Conservation (phyloP, 2,113 vertebrate genomes). For the Eudyptes chrysolophus region DNA sequence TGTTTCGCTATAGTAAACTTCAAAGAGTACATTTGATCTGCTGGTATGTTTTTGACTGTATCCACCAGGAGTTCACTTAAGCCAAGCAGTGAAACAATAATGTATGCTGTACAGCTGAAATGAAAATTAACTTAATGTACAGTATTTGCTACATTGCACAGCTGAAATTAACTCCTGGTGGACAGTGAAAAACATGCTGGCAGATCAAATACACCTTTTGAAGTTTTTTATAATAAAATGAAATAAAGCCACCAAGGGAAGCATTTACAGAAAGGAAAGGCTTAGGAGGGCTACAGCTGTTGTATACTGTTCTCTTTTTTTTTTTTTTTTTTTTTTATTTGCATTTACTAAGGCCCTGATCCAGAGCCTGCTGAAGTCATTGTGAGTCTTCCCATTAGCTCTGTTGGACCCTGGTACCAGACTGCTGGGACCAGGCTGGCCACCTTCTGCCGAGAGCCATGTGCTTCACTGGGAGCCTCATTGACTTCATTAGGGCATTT, state of each 20-base stretch:
- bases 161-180: conserved; percentile 53
- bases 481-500: neutral
- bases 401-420: neutral
- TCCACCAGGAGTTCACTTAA: conserved; percentile 29
- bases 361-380: neutral
- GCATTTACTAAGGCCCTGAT: neutral
- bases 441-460: neutral
- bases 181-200: conserved; percentile 37
- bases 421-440: neutral
- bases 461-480: neutral
- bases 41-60: conserved; percentile 52
- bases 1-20: conserved; percentile 59
- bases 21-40: conserved; percentile 65
- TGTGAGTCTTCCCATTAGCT: neutral
- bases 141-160: conserved; percentile 18
- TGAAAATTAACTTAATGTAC: conserved; percentile 41
- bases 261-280: neutral
- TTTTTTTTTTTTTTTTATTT: neutral
- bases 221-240: conserved; percentile 45
- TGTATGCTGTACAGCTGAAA: conserved; percentile 17
- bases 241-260: conserved; percentile 32
- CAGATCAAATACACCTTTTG: conserved; percentile 57
- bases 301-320: neutral
- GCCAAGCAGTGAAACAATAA: conserved; percentile 12
- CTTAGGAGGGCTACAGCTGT: conserved; percentile 17